Conservation (phyloP, 2,888 invertebrate genomes). For the Tricholauxania praeusta region DNA sequence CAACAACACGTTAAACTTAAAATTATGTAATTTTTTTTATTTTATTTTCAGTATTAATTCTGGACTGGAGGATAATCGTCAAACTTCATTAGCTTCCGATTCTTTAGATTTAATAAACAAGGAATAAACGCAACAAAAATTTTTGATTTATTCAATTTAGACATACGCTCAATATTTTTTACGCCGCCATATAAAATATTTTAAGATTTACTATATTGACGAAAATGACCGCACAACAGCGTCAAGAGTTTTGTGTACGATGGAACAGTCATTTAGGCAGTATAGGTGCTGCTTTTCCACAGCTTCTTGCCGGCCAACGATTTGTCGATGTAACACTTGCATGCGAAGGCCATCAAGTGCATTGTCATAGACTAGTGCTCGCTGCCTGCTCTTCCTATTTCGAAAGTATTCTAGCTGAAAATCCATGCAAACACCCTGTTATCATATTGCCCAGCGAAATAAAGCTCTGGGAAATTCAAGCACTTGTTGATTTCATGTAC, state of each 20-base stretch:
- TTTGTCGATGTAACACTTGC: slow-evolving; percentile 91
- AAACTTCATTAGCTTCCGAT: slow-evolving; percentile 8
- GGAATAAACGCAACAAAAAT: slow-evolving; percentile 29
- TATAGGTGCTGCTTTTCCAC: slow-evolving; percentile 67
- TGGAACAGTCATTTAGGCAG: slow-evolving; percentile 69
- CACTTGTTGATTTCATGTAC: slow-evolving; percentile 90
- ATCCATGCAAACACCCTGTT: slow-evolving; percentile 88
- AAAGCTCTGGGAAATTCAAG: slow-evolving; percentile 87
- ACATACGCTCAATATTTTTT: slow-evolving; percentile 12
- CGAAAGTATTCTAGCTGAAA: slow-evolving; percentile 82
- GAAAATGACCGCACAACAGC: slow-evolving; percentile 49
- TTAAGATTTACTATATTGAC: slow-evolving; percentile 10
- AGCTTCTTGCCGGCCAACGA: slow-evolving; percentile 65
- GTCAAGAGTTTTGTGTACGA: slow-evolving; percentile 67
- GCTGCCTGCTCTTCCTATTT: slow-evolving; percentile 89
- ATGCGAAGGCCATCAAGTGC: slow-evolving; percentile 84
- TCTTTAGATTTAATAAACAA: not conserved
- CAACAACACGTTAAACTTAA: too few relatives aligned
- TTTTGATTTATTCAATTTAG: not conserved
- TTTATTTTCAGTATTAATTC: slow-evolving; percentile 31
- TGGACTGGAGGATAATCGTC: slow-evolving; percentile 7
- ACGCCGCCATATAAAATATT: not conserved
- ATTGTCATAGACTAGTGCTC: slow-evolving; percentile 88
- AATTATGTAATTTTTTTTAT: not conserved
- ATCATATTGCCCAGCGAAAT: slow-evolving; percentile 85